Conservation (phyloP, 1,140 invertebrate species). For the Neodiprion virginianus region DNA sequence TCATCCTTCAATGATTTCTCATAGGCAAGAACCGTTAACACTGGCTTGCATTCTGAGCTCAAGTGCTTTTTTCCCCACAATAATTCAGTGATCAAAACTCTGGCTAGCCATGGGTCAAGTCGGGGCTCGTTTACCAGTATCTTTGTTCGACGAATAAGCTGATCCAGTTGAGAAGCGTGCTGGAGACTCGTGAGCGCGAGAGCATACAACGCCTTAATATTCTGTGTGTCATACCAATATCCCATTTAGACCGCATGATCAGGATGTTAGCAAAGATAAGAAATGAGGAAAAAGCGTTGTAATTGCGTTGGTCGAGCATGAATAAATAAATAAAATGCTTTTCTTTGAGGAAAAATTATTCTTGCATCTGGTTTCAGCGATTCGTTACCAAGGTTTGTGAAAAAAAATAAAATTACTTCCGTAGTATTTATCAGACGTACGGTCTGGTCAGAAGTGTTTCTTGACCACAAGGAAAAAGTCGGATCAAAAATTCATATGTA, state of each 20-base stretch:
- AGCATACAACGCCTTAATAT: conserved; percentile 73
- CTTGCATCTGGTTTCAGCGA: too few relatives aligned
- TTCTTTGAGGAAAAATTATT: too few relatives aligned
- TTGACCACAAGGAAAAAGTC: too few relatives aligned
- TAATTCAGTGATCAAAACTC: conserved; percentile 80
- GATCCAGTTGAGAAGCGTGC: conserved; percentile 68
- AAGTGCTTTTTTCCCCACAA: conserved; percentile 81
- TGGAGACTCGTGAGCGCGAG: conserved; percentile 76
- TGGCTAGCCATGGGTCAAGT: conserved; percentile 74
- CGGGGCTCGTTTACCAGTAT: conserved; percentile 72
- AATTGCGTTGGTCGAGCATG: not conserved
- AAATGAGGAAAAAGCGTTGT: not conserved
- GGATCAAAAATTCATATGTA: too few relatives aligned
- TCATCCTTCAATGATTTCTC: conserved; percentile 63
- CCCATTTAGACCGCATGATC: not conserved
- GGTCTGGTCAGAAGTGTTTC: too few relatives aligned
- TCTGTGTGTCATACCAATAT: conserved; percentile 55
- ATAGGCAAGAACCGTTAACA: conserved; percentile 72
- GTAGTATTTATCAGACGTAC: too few relatives aligned
- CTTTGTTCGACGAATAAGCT: conserved; percentile 68
- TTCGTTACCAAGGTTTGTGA: too few relatives aligned
- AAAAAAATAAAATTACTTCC: too few relatives aligned
- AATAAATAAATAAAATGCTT: too few relatives aligned
- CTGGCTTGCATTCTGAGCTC: conserved; percentile 71
- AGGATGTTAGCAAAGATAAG: not conserved